Evolutionary conservation across 2,888 invertebrate genomes (phyloP), one percentile per base, ranked within the genome.

Genomic region (Beris morrisii): DNA sequence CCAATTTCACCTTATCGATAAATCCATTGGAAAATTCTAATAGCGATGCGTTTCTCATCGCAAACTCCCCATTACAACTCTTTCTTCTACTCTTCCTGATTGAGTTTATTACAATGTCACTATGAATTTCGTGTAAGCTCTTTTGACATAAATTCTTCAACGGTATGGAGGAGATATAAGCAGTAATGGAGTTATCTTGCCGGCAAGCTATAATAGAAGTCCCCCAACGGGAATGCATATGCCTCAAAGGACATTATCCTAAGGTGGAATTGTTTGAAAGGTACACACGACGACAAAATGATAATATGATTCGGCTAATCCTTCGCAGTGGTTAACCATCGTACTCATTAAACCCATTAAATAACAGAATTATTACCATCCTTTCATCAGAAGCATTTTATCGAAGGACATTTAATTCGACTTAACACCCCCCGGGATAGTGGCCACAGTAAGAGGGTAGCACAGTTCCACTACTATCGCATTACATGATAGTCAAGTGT

Each of bases 351-450:
- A 57, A 45, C 30, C 57, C 44, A 57, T 65, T 65, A 57, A 65
- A 57, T 65, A 65, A 46, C 65, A 65, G 50, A 65, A 50, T 57
- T 65, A 65, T 65, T 65, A 30, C 53, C 53, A 65, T 65, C 65
- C 55, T 52, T 52, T 65, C 31, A 50, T 38, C 32, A 56, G 32
- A 30, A 44, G 46, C 48, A 46, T 48, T 58, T 56, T 67, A 54
- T 64, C 64, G 45, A 50, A 64, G 61, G 67, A 66, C 64, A 67
- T 56, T 67, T 61, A 67, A 64, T 69, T 55, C 69, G 45, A 64
- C 64, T 68, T 59, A 68, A 66, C 64, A 65, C 63, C 53, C 63
- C 56, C 28, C 1, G 15, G 2, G 3, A 65, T 32, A 38, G 13
- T 12, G 31, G 28, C 53, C 43, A 9, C 9, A 43, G 28, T 46